Conservation (phyloP, 1,140 invertebrate genomes). For the Drosophila sulfurigaster region DNA sequence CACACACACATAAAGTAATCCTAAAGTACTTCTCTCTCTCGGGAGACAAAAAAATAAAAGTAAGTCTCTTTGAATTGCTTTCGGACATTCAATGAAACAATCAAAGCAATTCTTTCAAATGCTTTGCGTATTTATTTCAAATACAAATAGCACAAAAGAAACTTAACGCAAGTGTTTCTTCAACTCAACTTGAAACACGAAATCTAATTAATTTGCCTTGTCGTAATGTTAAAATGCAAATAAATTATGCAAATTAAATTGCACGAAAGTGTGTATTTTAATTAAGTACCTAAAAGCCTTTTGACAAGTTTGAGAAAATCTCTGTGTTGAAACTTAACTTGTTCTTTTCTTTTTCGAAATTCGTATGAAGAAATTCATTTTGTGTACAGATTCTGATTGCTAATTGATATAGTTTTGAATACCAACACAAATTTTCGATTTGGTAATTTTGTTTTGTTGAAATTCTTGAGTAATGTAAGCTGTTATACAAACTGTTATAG, state of each 20-base stretch:
- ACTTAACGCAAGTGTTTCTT: background rate
- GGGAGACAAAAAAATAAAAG: background rate
- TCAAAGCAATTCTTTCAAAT: slow-evolving; percentile 5
- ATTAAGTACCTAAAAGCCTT: background rate
- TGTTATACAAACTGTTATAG: too few relatives aligned
- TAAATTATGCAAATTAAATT: background rate
- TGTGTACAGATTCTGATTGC: too few relatives aligned
- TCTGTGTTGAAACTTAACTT: too few relatives aligned
- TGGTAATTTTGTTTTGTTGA: too few relatives aligned
- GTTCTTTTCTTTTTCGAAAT: too few relatives aligned
- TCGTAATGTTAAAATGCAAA: background rate
- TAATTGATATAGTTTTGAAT: too few relatives aligned
- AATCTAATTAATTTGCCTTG: background rate
- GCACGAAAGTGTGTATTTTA: background rate
- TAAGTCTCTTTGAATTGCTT: slow-evolving; percentile 15
- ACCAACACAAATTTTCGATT: too few relatives aligned
- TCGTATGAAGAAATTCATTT: too few relatives aligned
- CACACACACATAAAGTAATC: slow-evolving; percentile 1
- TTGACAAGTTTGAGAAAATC: background rate
- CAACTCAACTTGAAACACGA: background rate
- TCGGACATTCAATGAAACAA: background rate
- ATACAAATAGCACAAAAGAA: background rate
- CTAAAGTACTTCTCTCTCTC: slow-evolving; percentile 1
- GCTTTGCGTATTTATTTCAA: background rate
- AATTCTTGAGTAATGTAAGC: too few relatives aligned